A percentile compares a stretch with the other conserved stretches of the same genome.
Evolutionary conservation across 2,797 vertebrate species (phyloP).

Genomic region (Taenioides sp.): DNA sequence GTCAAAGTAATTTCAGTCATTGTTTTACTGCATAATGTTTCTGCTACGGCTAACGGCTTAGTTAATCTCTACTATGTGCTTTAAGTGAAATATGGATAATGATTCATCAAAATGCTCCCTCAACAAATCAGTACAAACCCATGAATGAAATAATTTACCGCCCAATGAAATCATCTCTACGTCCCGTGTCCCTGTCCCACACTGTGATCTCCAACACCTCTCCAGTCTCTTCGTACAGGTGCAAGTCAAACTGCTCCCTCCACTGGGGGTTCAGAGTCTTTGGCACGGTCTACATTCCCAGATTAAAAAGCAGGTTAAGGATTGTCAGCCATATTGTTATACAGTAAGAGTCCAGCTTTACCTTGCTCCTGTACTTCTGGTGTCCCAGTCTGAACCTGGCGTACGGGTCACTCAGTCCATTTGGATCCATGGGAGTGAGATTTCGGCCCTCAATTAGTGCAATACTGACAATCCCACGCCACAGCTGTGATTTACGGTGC

Average conservation of each 20-base stretch:
- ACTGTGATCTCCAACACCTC: constrained; percentile 89
- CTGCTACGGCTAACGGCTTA: neutral
- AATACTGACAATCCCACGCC: constrained; percentile 89
- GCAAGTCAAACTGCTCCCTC: constrained; percentile 94
- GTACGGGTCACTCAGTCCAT: constrained; percentile 89
- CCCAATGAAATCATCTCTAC: constrained; percentile 94
- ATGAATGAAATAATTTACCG: constrained; percentile 69
- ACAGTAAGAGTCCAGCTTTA: constrained; percentile 31
- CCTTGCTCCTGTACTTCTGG: constrained; percentile 95
- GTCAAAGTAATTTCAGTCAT: too few species aligned
- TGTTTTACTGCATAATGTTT: too few species aligned
- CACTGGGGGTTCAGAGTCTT: constrained; percentile 95
- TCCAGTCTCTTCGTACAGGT: constrained; percentile 88
- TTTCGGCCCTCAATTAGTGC: constrained; percentile 85
- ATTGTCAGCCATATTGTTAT: neutral
- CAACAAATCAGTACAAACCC: neutral
- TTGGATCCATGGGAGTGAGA: constrained; percentile 87
- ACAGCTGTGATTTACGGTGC: constrained; percentile 85
- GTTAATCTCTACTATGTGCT: neutral
- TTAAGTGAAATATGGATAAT: neutral
- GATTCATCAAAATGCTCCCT: neutral
- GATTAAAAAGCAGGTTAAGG: neutral
- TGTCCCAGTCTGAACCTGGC: constrained; percentile 88
- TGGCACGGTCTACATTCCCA: constrained; percentile 79
- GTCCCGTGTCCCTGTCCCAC: constrained; percentile 91